These are phyloP conservation scores for Sisor rabdophorus DNA, from an alignment of 2,113 vertebrate species.

Conservation along the genomic window DNA sequence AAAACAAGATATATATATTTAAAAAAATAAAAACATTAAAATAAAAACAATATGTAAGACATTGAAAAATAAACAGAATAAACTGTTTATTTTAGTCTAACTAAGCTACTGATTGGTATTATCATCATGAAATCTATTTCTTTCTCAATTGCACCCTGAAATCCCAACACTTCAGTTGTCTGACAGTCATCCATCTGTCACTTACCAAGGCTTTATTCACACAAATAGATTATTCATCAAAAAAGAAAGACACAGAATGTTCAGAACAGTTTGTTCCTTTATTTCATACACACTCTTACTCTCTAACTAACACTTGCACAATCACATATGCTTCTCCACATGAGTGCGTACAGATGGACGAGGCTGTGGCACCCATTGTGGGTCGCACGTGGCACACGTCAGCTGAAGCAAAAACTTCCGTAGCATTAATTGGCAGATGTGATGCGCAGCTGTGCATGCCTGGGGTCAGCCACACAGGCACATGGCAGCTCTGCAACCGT, in stretches of 20 bases:
- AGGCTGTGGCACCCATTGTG: slow-evolving; percentile 38
- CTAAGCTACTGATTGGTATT: not conserved
- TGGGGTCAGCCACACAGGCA: slow-evolving; percentile 23
- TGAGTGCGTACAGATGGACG: slow-evolving; percentile 25
- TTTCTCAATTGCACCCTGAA: not conserved
- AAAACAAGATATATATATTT: not conserved
- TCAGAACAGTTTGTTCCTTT: not conserved
- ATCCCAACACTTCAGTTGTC: not conserved
- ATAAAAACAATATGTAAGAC: not conserved
- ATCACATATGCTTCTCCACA: slow-evolving; percentile 31
- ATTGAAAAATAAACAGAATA: not conserved
- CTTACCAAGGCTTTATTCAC: not conserved
- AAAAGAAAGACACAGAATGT: not conserved
- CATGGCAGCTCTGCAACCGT: slow-evolving; percentile 37
- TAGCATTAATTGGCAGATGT: slow-evolving; percentile 49
- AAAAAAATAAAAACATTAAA: not conserved
- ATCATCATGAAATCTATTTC: not conserved
- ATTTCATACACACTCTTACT: not conserved
- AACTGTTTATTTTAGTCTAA: slow-evolving; percentile 1
- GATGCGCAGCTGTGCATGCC: slow-evolving; percentile 53
- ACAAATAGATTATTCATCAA: not conserved
- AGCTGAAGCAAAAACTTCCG: slow-evolving; percentile 36
- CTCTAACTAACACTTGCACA: slow-evolving; percentile 28
- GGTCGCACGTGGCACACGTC: slow-evolving; percentile 38
- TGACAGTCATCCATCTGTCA: slow-evolving; percentile 6